A percentile compares a stretch with the other conserved stretches of the same genome.
Conservation (phyloP, 64 coral and sea anemone genomes). For the Dendrophyllia cribrosa region DNA sequence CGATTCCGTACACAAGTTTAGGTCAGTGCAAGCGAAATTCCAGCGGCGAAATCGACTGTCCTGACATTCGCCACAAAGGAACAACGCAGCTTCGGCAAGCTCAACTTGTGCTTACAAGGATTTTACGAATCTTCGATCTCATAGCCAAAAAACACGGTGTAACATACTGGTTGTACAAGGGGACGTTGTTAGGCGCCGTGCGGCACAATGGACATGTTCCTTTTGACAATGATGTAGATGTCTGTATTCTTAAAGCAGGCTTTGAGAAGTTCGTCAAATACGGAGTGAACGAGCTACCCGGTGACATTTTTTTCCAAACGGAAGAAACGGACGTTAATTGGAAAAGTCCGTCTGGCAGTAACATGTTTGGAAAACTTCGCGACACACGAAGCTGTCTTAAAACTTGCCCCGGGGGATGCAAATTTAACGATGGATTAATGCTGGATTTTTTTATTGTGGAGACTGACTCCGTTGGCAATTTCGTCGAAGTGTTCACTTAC, state of each 20-base stretch:
- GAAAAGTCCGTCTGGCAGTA: background rate
- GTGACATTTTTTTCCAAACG: constrained; percentile 55
- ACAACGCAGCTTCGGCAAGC: constrained; percentile 19
- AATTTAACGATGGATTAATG: constrained; percentile 34
- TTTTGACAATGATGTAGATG: constrained; percentile 55
- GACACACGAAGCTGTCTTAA: constrained; percentile 34
- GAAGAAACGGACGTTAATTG: background rate
- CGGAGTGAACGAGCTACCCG: constrained; percentile 27
- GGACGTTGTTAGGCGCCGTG: constrained; percentile 47
- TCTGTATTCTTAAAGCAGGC: constrained; percentile 6
- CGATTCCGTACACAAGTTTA: background rate
- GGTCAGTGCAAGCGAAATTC: background rate
- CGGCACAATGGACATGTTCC: constrained; percentile 54
- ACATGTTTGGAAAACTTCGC: constrained; percentile 18
- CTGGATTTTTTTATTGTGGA: constrained; percentile 43
- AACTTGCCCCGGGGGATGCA: constrained; percentile 19
- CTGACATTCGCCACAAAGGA: constrained; percentile 54
- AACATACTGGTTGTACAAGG: constrained; percentile 46
- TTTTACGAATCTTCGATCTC: constrained; percentile 50
- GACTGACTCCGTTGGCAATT: constrained; percentile 17
- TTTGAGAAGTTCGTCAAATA: constrained; percentile 43
- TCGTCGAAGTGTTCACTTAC: background rate
- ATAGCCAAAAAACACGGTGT: constrained; percentile 44
- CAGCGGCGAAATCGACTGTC: constrained; percentile 13
- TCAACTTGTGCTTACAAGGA: constrained; percentile 53